phyloP scores from a whole-genome alignment of 2,797 vertebrate species.

The Graptemys geographica region DNA sequence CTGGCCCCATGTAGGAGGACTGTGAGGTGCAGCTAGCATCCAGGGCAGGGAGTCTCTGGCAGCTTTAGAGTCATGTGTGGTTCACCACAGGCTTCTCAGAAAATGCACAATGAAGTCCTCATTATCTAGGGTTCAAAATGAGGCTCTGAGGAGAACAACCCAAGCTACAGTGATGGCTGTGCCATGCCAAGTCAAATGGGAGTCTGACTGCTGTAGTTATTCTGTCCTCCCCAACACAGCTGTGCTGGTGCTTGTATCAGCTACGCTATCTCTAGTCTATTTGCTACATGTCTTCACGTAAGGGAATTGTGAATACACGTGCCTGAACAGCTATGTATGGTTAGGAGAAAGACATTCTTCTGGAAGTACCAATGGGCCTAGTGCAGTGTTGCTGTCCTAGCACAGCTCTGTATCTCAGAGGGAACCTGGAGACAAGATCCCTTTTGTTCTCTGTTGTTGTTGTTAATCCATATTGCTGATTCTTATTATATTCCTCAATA shows the following conservation, averaged over 20 bases:
- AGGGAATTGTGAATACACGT: neutral
- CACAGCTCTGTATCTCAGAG: neutral
- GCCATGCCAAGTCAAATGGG: neutral
- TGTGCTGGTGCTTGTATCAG: neutral
- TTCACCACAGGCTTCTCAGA: neutral
- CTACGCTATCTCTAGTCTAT: neutral
- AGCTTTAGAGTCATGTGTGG: neutral
- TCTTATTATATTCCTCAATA: neutral
- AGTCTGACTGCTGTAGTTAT: neutral
- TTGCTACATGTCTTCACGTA: neutral
- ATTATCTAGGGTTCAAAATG: neutral
- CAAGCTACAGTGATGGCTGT: neutral
- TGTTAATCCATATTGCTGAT: neutral
- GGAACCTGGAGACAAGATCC: accelerated
- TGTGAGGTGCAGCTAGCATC: neutral
- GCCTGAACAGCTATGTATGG: neutral
- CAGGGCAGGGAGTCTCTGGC: neutral
- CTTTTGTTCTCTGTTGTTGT: neutral
- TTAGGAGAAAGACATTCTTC: neutral
- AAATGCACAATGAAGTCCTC: neutral
- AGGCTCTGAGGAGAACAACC: neutral
- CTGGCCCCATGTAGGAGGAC: accelerated
- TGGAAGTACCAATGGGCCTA: neutral
- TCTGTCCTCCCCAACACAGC: neutral
- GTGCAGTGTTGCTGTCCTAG: neutral